Conservation (phyloP, 2,113 vertebrate species). For the Sinocyclocheilus maitianheensis region DNA sequence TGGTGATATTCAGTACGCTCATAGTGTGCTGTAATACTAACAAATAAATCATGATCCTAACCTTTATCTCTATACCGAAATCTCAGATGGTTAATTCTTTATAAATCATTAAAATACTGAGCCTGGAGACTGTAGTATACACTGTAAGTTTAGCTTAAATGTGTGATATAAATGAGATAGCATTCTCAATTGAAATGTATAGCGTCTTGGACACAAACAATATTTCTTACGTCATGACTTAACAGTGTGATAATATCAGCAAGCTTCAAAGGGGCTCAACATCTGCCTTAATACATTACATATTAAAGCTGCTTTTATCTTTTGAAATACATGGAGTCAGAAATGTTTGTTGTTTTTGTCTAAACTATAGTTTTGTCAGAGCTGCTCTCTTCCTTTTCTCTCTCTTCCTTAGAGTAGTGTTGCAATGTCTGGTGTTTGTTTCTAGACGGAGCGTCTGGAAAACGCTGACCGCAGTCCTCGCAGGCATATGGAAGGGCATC, state of each 20-base stretch:
- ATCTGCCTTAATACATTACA: neutral
- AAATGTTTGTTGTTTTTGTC: constrained; percentile 16
- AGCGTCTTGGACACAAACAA: neutral
- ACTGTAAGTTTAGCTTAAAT: neutral
- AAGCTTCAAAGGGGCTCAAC: neutral
- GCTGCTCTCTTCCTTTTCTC: constrained; percentile 45
- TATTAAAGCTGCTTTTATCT: constrained; percentile 7
- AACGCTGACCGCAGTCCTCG: constrained; percentile 77
- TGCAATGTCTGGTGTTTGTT: constrained; percentile 75
- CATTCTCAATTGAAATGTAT: neutral
- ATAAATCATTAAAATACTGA: neutral
- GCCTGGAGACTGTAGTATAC: neutral
- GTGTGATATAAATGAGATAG: neutral
- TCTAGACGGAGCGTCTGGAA: constrained; percentile 75
- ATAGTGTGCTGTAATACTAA: neutral
- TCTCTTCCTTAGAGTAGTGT: constrained; percentile 69
- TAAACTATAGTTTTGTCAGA: constrained; percentile 31
- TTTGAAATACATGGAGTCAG: neutral
- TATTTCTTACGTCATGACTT: neutral
- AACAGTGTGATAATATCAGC: neutral
- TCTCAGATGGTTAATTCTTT: neutral
- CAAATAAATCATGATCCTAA: neutral
- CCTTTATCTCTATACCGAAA: neutral
- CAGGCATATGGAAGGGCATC: constrained; percentile 68
- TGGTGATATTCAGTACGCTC: neutral